Percentiles rank a stretch among this genome's conserved stretches.
Evolutionary conservation across 2,797 vertebrate genomes (phyloP).

Genomic region (Adelosebastes latens): DNA sequence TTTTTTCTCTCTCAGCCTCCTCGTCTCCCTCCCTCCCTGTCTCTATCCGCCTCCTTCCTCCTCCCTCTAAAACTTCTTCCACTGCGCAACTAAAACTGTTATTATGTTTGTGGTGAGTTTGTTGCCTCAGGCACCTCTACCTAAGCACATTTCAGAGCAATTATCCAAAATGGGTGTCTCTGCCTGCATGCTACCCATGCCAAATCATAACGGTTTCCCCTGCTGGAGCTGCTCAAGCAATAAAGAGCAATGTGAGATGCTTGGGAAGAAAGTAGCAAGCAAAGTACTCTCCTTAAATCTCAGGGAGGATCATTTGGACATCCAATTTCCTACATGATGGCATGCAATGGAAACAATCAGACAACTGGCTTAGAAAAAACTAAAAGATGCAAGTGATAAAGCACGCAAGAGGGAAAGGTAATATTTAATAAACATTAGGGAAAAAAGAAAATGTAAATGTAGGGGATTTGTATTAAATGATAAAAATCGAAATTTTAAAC

Average conservation of each 20-base stretch:
- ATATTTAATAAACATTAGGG: constrained; percentile 8
- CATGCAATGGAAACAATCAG: constrained; percentile 28
- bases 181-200: constrained; percentile 65
- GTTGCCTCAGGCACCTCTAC: constrained; percentile 71
- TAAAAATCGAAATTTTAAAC: background rate
- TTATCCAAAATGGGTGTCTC: constrained; percentile 80
- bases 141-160: constrained; percentile 80
- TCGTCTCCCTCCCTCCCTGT: constrained; percentile 3
- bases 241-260: constrained; percentile 71
- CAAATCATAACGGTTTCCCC: constrained; percentile 73
- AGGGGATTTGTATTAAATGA: constrained; percentile 20
- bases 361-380: background rate
- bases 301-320: constrained; percentile 44
- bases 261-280: constrained; percentile 53
- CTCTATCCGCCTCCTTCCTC: constrained; percentile 22
- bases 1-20: background rate
- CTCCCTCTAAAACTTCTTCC: constrained; percentile 50
- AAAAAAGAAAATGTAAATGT: background rate
- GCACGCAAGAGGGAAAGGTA: background rate
- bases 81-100: constrained; percentile 66
- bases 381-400: constrained; percentile 10
- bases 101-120: constrained; percentile 75
- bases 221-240: constrained; percentile 68
- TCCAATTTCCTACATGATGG: constrained; percentile 39
- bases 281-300: constrained; percentile 39